These are phyloP conservation scores for Homalodisca vitripennis DNA, from an alignment of 1,140 invertebrate genomes.

Conservation along the genomic window DNA sequence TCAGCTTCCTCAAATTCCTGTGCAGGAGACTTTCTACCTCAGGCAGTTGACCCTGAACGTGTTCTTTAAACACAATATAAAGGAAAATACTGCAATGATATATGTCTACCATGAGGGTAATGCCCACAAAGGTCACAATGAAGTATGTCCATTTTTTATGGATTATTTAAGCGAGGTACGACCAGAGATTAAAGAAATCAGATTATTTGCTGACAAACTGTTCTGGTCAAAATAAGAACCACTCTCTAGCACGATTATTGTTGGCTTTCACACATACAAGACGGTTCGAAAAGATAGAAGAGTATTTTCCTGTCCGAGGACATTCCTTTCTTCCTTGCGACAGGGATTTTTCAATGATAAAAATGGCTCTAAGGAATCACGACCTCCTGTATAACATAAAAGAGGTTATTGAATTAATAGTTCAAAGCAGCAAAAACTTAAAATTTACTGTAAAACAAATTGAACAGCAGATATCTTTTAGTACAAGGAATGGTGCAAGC, in stretches of 20 bases:
- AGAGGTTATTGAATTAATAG: slow-evolving; percentile 24
- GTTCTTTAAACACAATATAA: slow-evolving; percentile 34
- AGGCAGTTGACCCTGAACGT: slow-evolving; percentile 44
- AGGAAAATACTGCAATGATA: slow-evolving; percentile 1
- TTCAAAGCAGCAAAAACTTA: slow-evolving; percentile 24
- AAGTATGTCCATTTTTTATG: slow-evolving; percentile 32
- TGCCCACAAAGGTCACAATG: slow-evolving; percentile 29
- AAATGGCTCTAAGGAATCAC: slow-evolving; percentile 27
- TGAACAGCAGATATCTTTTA: slow-evolving; percentile 24
- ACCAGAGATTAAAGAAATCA: slow-evolving; percentile 28
- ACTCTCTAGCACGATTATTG: slow-evolving; percentile 32
- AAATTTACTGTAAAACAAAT: slow-evolving; percentile 21
- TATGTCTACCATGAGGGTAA: slow-evolving; percentile 32
- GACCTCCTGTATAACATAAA: slow-evolving; percentile 29
- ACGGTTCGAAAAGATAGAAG: slow-evolving; percentile 31
- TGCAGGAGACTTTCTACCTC: slow-evolving; percentile 41
- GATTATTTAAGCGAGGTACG: slow-evolving; percentile 24
- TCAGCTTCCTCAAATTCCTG: slow-evolving; percentile 38
- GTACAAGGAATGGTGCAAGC: slow-evolving; percentile 32
- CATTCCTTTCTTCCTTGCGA: slow-evolving; percentile 37
- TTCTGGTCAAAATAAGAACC: slow-evolving; percentile 33
- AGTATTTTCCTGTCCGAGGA: slow-evolving; percentile 33
- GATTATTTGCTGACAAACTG: slow-evolving; percentile 33
- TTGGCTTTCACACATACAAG: slow-evolving; percentile 21
- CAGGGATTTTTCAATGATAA: slow-evolving; percentile 36